Conservation (phyloP, 1,140 invertebrate genomes). For the Gonatopus flavifemur region DNA sequence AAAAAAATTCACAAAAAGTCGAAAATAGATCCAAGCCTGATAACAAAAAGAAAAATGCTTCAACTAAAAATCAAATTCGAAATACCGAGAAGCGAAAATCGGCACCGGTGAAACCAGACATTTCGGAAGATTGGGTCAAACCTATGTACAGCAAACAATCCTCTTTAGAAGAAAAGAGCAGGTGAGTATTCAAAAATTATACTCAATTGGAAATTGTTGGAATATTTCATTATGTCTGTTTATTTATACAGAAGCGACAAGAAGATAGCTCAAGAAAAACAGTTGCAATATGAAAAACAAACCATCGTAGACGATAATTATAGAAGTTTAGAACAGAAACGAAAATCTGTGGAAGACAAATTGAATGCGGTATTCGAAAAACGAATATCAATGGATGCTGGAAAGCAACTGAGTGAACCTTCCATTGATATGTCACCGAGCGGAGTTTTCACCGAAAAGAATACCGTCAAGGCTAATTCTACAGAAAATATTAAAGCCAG, state of each 20-base stretch:
- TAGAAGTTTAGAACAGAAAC: slow-evolving; percentile 48
- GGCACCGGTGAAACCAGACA: slow-evolving; percentile 44
- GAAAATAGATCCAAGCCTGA: slow-evolving; percentile 39
- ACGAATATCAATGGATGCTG: slow-evolving; percentile 43
- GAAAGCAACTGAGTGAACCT: slow-evolving; percentile 26
- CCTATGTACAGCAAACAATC: slow-evolving; percentile 38
- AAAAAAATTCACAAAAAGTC: slow-evolving; percentile 20
- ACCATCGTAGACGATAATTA: slow-evolving; percentile 22
- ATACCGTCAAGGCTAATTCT: slow-evolving; percentile 42
- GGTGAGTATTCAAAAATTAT: slow-evolving; percentile 19
- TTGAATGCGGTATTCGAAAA: slow-evolving; percentile 54
- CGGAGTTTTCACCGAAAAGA: slow-evolving; percentile 22
- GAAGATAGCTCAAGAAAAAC: slow-evolving; percentile 22
- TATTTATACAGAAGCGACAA: slow-evolving; percentile 28
- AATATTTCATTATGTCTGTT: slow-evolving; percentile 12
- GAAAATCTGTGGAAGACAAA: slow-evolving; percentile 53
- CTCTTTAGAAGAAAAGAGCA: slow-evolving; percentile 44
- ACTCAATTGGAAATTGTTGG: not conserved
- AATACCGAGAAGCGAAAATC: slow-evolving; percentile 52
- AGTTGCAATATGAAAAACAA: slow-evolving; percentile 21
- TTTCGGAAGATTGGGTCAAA: slow-evolving; percentile 42
- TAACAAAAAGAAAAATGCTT: slow-evolving; percentile 18
- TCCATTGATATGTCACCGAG: slow-evolving; percentile 26
- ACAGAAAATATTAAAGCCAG: slow-evolving; percentile 46
- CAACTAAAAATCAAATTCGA: slow-evolving; percentile 25